These are phyloP conservation scores for Melanostoma scalare DNA, from an alignment of 2,888 invertebrate species.

Conservation along the genomic window DNA sequence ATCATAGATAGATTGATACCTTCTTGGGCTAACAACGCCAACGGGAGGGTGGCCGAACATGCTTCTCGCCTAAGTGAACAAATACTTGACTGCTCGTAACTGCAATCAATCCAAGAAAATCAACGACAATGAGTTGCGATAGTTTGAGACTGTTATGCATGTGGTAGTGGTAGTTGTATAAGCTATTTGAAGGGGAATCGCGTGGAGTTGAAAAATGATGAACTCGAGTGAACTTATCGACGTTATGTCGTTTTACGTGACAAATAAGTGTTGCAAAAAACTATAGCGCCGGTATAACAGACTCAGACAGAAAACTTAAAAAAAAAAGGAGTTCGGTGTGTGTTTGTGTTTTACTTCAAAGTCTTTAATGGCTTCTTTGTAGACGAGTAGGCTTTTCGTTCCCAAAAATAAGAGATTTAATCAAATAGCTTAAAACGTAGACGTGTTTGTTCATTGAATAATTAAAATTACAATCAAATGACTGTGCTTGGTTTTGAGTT, in stretches of 20 bases:
- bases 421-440: too few species aligned
- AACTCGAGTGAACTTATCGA: slow-evolving; percentile 62
- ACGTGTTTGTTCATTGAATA: too few species aligned
- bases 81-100: slow-evolving; percentile 49
- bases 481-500: too few species aligned
- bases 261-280: slow-evolving; percentile 35
- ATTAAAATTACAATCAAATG: too few species aligned
- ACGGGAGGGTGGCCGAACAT: slow-evolving; percentile 43
- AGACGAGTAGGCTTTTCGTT: background rate
- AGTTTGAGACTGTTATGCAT: slow-evolving; percentile 18
- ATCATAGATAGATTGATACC: slow-evolving; percentile 24
- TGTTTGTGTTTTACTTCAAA: background rate
- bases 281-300: slow-evolving; percentile 1
- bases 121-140: slow-evolving; percentile 66
- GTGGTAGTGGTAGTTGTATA: slow-evolving; percentile 3
- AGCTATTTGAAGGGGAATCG: slow-evolving; percentile 14
- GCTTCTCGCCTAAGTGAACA: slow-evolving; percentile 46
- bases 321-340: background rate
- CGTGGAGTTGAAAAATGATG: slow-evolving; percentile 62
- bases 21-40: slow-evolving; percentile 1
- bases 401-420: too few species aligned
- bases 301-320: background rate
- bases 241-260: slow-evolving; percentile 42
- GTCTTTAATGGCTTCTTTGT: slow-evolving; percentile 15
- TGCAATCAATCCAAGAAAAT: slow-evolving; percentile 64